These are phyloP conservation scores for Crotalus horridus DNA, from an alignment of 2,113 vertebrate species.

Conservation along the genomic window DNA sequence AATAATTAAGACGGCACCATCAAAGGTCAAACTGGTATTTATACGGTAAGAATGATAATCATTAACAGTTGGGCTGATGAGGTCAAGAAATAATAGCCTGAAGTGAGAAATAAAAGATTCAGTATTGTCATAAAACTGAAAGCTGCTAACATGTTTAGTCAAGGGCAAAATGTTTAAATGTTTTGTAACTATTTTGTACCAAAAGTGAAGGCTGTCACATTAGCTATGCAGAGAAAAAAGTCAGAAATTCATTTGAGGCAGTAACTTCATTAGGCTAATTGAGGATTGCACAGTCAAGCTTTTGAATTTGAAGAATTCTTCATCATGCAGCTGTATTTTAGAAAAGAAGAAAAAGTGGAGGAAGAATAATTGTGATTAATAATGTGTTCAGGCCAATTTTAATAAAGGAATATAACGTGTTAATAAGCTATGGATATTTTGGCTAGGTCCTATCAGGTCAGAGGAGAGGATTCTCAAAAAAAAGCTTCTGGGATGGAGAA, in stretches of 20 bases:
- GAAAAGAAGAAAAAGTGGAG: neutral
- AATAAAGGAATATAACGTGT: neutral
- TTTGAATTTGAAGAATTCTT: neutral
- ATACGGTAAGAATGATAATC: constrained; percentile 79
- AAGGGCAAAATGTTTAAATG: neutral
- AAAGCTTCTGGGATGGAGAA: neutral
- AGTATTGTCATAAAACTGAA: neutral
- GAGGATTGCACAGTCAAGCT: neutral
- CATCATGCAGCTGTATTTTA: neutral
- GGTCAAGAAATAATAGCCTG: neutral
- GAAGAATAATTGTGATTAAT: neutral
- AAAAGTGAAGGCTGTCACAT: neutral
- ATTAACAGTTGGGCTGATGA: neutral
- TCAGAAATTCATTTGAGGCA: neutral
- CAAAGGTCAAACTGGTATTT: constrained; percentile 89
- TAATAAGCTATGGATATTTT: too few species aligned
- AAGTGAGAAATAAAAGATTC: neutral
- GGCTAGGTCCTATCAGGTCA: too few species aligned
- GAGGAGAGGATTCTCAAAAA: neutral
- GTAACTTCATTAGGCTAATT: neutral
- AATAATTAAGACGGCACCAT: constrained; percentile 87
- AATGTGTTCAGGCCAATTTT: neutral
- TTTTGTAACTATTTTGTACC: neutral
- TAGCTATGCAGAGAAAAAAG: neutral
- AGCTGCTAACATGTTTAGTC: neutral